Evolutionary conservation across 2,797 vertebrate genomes (phyloP), one percentile per base, ranked within the genome.

Genomic region (Intellagama lesueurii): DNA sequence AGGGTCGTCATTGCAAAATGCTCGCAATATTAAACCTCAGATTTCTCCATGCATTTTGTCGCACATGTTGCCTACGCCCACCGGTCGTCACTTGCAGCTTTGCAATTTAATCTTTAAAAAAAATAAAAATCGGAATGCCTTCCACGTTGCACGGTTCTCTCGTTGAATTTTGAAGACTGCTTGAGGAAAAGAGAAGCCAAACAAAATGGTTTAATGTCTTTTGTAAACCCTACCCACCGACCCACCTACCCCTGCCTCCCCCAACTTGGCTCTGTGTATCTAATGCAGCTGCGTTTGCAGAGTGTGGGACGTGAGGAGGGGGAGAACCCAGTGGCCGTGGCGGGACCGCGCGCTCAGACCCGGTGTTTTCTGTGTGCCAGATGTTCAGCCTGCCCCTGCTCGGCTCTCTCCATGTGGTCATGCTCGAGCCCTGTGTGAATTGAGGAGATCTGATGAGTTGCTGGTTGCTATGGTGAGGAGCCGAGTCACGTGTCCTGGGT

Each of bases 401-500:
- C 60, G 91, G 77, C 93, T 90, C 90, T 60, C 87, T 91, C 47
- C 81, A 91, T 90, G 85, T 83, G 92, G 89, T 91, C 91, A 77
- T 66, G 87, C 92, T 78, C 85, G 69, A 17, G 92, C 92, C 92
- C 93, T 69, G 93, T 17, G 91, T 83, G 91, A 90, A 92, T 83
- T 24, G 85, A 81, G 87, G 92, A 90, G 94, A 92, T 93, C 91
- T 90, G 95, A 94, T 95, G 96, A 96, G 97, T 97, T 97, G 96
- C 94, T 87, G 90, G 97, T 97, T 97, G 96, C 96, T 82, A 96
- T 95, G 96, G 97, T 7, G 94, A 97, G 92, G 82, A 87, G 95
- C 93, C 92, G 85, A 94, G 97, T 98, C 98, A 99, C 98, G 97
- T 99, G 97, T 96, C 88, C 93, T 47, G 89, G 89, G 86, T 79